phyloP scores from a whole-genome alignment of 2,113 vertebrate genomes.

The Xenus cinereus region DNA sequence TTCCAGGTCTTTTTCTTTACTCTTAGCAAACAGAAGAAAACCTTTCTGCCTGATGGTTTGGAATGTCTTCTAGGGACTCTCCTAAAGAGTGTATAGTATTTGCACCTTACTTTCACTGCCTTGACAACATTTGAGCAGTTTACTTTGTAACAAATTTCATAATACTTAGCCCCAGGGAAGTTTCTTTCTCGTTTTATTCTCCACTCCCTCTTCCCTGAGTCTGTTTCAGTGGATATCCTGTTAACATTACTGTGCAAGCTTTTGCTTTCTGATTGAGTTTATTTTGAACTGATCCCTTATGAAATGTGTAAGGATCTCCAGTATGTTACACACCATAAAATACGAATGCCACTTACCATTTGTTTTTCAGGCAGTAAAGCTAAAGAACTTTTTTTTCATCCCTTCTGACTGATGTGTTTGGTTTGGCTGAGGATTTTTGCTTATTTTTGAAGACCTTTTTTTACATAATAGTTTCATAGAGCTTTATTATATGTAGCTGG shows the following conservation, averaged over 20 bases:
- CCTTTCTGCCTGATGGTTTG: neutral
- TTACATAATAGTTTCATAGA: neutral
- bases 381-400: neutral
- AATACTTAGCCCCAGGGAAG: neutral
- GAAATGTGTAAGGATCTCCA: neutral
- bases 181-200: neutral
- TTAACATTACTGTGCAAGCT: neutral
- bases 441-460: neutral
- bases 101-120: neutral
- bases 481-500: neutral
- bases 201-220: neutral
- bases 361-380: slow-evolving; percentile 19
- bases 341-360: neutral
- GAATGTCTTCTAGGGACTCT: neutral
- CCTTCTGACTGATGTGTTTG: neutral
- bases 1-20: neutral
- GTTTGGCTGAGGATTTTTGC: neutral
- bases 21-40: slow-evolving; percentile 15
- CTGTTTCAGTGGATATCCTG: neutral
- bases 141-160: neutral
- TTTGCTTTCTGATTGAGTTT: neutral
- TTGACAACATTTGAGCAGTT: slow-evolving; percentile 11
- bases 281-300: neutral
- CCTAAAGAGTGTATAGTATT: neutral
- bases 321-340: neutral